phyloP scores from a whole-genome alignment of 2,888 invertebrate genomes.

The Oxytorus armatus region DNA sequence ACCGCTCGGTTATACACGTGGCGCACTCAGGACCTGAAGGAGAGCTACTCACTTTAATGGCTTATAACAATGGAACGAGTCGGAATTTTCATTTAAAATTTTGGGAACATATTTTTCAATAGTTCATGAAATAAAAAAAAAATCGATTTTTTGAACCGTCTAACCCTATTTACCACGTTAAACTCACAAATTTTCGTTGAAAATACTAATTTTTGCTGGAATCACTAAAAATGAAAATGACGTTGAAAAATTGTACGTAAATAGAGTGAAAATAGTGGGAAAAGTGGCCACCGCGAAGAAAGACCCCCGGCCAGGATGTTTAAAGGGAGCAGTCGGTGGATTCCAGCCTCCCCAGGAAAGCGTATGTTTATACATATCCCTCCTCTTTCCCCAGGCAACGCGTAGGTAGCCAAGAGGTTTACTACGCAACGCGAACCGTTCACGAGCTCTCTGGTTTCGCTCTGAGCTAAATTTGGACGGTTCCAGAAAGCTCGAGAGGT shows the following conservation, averaged over 20 bases:
- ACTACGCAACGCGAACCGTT: conserved; percentile 55
- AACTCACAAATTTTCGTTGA: too few relatives aligned
- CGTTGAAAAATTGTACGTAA: background rate
- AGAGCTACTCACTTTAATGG: too few relatives aligned
- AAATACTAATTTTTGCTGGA: too few relatives aligned
- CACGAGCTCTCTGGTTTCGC: conserved; percentile 16
- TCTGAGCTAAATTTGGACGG: conserved; percentile 61
- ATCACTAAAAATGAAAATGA: too few relatives aligned
- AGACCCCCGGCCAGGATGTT: conserved; percentile 32
- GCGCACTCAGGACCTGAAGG: too few relatives aligned
- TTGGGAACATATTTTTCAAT: too few relatives aligned
- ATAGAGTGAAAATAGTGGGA: background rate
- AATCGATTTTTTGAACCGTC: too few relatives aligned
- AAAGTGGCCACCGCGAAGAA: conserved; percentile 32
- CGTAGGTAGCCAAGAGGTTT: conserved; percentile 54
- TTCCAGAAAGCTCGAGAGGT: conserved; percentile 29
- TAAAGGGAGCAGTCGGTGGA: conserved; percentile 20
- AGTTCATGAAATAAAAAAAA: too few relatives aligned
- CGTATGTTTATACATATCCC: conserved; percentile 6
- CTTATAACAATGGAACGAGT: too few relatives aligned
- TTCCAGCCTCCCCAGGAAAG: conserved; percentile 25
- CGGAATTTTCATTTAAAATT: too few relatives aligned
- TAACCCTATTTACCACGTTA: too few relatives aligned
- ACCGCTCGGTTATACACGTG: too few relatives aligned
- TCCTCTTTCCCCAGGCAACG: conserved; percentile 51